Evolutionary conservation across 37 sponge, comb jelly and placozoan species (phyloP).

Genomic region (Halichondria panicea): DNA sequence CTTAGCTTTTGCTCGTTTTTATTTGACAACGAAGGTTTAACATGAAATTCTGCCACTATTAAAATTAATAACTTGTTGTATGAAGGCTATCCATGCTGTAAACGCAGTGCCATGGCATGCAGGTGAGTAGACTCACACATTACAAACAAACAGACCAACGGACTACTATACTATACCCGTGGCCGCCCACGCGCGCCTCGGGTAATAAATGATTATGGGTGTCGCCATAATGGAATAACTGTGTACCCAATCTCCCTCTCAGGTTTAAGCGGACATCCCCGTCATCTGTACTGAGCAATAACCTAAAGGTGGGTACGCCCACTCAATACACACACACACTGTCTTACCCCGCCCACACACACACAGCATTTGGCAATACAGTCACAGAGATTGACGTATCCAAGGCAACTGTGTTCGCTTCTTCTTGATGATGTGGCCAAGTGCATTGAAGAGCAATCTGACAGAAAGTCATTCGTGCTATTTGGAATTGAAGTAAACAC

Average conservation of each 20-base stretch:
- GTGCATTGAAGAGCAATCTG: slow-evolving; percentile 34
- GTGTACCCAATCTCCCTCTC: too few relatives aligned
- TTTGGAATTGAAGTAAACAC: slow-evolving; percentile 88
- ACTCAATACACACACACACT: background rate
- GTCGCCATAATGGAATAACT: too few relatives aligned
- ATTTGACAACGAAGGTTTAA: too few relatives aligned
- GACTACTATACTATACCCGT: slow-evolving; percentile 86
- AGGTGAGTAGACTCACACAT: too few relatives aligned
- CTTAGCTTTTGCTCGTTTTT: too few relatives aligned
- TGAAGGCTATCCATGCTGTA: too few relatives aligned
- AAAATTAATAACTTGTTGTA: slow-evolving; percentile 92
- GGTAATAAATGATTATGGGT: too few relatives aligned
- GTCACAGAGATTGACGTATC: slow-evolving; percentile 86
- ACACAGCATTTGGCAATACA: slow-evolving; percentile 88
- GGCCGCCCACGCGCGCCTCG: slow-evolving; percentile 74
- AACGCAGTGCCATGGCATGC: too few relatives aligned
- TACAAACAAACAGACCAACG: too few relatives aligned
- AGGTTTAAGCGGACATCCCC: slow-evolving; percentile 94
- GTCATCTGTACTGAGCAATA: slow-evolving; percentile 97
- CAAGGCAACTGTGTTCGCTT: slow-evolving; percentile 69
- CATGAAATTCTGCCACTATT: slow-evolving; percentile 92
- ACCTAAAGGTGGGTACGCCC: slow-evolving; percentile 75
- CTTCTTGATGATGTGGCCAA: slow-evolving; percentile 95
- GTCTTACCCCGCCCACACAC: too few relatives aligned
- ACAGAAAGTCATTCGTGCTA: slow-evolving; percentile 87